A percentile compares a stretch with the other conserved stretches of the same genome.
Conservation (phyloP, 2,888 invertebrate genomes). For the Agonum fuliginosum region DNA sequence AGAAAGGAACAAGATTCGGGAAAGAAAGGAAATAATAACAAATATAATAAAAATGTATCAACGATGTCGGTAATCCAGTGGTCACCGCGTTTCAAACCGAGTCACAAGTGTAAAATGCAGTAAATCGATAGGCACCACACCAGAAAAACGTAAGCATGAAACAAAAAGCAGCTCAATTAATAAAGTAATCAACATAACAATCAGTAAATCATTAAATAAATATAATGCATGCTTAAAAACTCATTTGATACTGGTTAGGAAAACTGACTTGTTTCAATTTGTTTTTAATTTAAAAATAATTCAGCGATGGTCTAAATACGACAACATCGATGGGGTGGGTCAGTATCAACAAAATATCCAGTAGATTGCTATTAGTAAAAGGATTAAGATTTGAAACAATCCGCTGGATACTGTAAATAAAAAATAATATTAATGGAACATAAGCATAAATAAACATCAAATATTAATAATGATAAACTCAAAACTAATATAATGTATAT, state of each 20-base stretch:
- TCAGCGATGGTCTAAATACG: slow-evolving; percentile 40
- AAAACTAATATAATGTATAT: slow-evolving; percentile 28
- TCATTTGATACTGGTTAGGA: slow-evolving; percentile 40
- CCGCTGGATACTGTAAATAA: background rate
- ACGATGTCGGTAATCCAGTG: background rate
- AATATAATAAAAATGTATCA: no score
- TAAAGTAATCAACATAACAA: slow-evolving; percentile 64
- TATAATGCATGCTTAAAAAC: slow-evolving; percentile 52
- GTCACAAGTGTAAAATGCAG: slow-evolving; percentile 9
- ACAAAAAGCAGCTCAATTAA: slow-evolving; percentile 69
- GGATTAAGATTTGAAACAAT: slow-evolving; percentile 2
- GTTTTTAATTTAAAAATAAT: slow-evolving; percentile 26
- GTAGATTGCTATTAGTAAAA: slow-evolving; percentile 1
- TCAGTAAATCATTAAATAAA: slow-evolving; percentile 39
- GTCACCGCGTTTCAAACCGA: background rate
- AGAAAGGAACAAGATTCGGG: background rate
- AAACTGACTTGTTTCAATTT: background rate
- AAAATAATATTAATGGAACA: slow-evolving; percentile 27
- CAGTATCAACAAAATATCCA: slow-evolving; percentile 24
- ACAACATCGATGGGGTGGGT: background rate
- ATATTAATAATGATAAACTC: slow-evolving; percentile 18
- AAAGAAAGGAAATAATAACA: no score
- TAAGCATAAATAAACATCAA: slow-evolving; percentile 39
- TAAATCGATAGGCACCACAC: slow-evolving; percentile 61
- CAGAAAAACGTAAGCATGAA: slow-evolving; percentile 71